Conservation (phyloP, 2,113 vertebrate genomes). For the Paramisgurnus dabryanus region DNA sequence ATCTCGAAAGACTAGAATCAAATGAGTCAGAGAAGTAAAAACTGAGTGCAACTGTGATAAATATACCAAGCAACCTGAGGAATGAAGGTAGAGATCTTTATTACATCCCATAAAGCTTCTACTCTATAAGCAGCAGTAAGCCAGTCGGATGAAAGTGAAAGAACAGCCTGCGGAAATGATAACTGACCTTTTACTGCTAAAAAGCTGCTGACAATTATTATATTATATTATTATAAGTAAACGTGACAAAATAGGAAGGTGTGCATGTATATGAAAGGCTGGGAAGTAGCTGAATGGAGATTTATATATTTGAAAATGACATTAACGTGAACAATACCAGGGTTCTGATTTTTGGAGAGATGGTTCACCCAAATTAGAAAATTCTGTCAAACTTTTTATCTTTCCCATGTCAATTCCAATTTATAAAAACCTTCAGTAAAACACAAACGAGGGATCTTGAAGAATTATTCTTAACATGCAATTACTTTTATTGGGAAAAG, state of each 20-base stretch:
- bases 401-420: too few relatives aligned
- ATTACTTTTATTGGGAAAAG: too few relatives aligned
- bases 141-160: slow-evolving; percentile 1
- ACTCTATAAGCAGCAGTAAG: neutral
- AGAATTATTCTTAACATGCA: too few relatives aligned
- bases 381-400: too few relatives aligned
- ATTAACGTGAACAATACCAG: too few relatives aligned
- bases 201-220: slow-evolving; percentile 14
- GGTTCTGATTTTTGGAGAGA: too few relatives aligned
- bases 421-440: too few relatives aligned
- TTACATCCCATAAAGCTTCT: neutral
- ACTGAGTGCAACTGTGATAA: neutral
- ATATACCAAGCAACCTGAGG: neutral
- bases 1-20: slow-evolving; percentile 1
- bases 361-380: too few relatives aligned
- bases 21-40: slow-evolving; percentile 27
- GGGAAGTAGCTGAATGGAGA: too few relatives aligned
- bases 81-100: neutral
- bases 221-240: neutral
- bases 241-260: neutral
- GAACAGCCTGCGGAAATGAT: slow-evolving; percentile 8
- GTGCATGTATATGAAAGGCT: neutral
- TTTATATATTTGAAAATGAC: too few relatives aligned
- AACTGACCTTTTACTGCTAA: slow-evolving; percentile 13
- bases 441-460: too few relatives aligned